A percentile compares a stretch with the other conserved stretches of the same genome.
These are phyloP conservation scores for Cinclus mexicanus DNA, from an alignment of 2,113 vertebrate species.

Conservation along the genomic window DNA sequence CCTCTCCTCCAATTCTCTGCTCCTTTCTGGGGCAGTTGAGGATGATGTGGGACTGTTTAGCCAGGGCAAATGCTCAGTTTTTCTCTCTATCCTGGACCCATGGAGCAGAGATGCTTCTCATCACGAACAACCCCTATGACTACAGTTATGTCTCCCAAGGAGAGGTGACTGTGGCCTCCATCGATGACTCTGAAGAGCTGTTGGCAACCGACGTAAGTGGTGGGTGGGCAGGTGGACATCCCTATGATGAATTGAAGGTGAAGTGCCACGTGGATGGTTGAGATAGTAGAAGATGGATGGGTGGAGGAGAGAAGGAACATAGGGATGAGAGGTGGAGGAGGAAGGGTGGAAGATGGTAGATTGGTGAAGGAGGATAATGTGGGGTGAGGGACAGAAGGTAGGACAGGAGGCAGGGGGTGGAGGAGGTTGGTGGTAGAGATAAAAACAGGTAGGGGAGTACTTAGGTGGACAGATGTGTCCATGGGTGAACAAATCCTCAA, in stretches of 20 bases:
- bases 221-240: not conserved
- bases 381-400: not conserved
- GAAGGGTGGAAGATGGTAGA: not conserved
- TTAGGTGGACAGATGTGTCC: not conserved
- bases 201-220: constrained; percentile 86
- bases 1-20: not conserved
- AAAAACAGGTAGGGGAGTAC: not conserved
- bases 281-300: not conserved
- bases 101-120: constrained; percentile 80
- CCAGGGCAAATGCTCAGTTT: not conserved
- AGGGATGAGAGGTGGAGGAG: not conserved
- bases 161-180: constrained; percentile 90
- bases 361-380: not conserved
- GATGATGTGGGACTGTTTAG: not conserved
- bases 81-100: not conserved
- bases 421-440: not conserved
- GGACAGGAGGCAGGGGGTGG: not conserved
- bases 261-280: not conserved
- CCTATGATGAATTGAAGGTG: not conserved
- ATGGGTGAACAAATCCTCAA: not conserved
- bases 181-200: constrained; percentile 89
- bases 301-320: not conserved
- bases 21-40: not conserved
- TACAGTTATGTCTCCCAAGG: constrained; percentile 93
- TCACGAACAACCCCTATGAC: constrained; percentile 94